These are phyloP conservation scores for Phymorhynchus buccinoides DNA, from an alignment of 1,140 invertebrate species.

Conservation along the genomic window DNA sequence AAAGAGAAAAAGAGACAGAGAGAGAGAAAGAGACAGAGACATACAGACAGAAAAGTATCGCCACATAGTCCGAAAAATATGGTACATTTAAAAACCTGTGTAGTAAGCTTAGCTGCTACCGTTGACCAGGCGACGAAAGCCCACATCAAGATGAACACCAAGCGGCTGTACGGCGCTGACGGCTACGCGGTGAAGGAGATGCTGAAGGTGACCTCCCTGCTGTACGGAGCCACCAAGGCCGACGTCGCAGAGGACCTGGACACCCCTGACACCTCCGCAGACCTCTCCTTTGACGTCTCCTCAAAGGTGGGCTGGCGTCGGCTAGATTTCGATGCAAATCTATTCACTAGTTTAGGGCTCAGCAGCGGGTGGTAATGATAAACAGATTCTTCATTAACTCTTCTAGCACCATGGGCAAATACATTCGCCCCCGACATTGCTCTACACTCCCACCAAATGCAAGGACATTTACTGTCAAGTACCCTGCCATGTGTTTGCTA, in stretches of 20 bases:
- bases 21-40: background rate
- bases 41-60: no score
- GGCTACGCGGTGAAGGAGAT: slow-evolving; percentile 95
- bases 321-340: no score
- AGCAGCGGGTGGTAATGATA: no score
- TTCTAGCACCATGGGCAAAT: no score
- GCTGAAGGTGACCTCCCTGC: slow-evolving; percentile 88
- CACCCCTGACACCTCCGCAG: slow-evolving; percentile 62
- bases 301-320: slow-evolving; percentile 68
- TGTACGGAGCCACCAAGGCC: slow-evolving; percentile 84
- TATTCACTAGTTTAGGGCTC: no score
- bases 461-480: no score
- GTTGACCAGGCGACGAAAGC: slow-evolving; percentile 85
- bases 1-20: background rate
- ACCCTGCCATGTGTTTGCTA: no score
- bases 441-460: no score
- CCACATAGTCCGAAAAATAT: no score
- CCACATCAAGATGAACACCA: slow-evolving; percentile 94
- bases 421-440: no score
- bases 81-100: no score
- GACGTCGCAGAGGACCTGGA: slow-evolving; percentile 68
- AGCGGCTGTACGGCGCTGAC: slow-evolving; percentile 94
- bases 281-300: slow-evolving; percentile 70
- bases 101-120: background rate
- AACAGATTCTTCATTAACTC: no score